Conservation (phyloP, 2,888 invertebrate species). For the Hyalella azteca region DNA sequence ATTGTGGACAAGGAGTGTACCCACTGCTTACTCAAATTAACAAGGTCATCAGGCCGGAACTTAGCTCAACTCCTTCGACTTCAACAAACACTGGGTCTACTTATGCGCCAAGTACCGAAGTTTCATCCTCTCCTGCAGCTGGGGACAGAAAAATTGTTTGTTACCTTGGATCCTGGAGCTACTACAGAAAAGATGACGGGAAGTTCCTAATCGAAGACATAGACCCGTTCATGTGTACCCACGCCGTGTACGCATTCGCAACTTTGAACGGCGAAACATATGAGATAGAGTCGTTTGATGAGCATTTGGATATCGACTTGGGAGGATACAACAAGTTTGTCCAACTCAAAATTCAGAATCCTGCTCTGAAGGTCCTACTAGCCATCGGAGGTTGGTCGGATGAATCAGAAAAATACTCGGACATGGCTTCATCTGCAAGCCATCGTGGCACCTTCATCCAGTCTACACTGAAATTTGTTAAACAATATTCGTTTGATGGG, state of each 20-base stretch:
- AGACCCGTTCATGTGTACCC: slow-evolving; percentile 75
- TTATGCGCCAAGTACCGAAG: no score
- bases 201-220: slow-evolving; percentile 73
- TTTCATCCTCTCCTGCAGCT: background rate
- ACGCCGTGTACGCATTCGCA: slow-evolving; percentile 76
- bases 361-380: slow-evolving; percentile 71
- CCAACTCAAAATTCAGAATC: slow-evolving; percentile 59
- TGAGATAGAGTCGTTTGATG: slow-evolving; percentile 59
- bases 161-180: slow-evolving; percentile 53
- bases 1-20: slow-evolving; percentile 71
- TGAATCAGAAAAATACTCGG: slow-evolving; percentile 63
- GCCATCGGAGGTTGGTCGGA: slow-evolving; percentile 70
- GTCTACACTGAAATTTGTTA: slow-evolving; percentile 74
- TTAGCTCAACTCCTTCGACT: background rate
- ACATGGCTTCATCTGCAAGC: slow-evolving; percentile 64
- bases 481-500: slow-evolving; percentile 79
- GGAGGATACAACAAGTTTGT: slow-evolving; percentile 56
- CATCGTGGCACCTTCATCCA: slow-evolving; percentile 67
- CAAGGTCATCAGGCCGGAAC: slow-evolving; percentile 61
- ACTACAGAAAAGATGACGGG: slow-evolving; percentile 71
- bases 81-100: background rate
- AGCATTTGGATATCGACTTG: slow-evolving; percentile 43
- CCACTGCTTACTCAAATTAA: slow-evolving; percentile 77
- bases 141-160: slow-evolving; percentile 43
- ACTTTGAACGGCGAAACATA: slow-evolving; percentile 68